Evolutionary conservation across 2,888 invertebrate species (phyloP).

Genomic region (Oscheius sp.): DNA sequence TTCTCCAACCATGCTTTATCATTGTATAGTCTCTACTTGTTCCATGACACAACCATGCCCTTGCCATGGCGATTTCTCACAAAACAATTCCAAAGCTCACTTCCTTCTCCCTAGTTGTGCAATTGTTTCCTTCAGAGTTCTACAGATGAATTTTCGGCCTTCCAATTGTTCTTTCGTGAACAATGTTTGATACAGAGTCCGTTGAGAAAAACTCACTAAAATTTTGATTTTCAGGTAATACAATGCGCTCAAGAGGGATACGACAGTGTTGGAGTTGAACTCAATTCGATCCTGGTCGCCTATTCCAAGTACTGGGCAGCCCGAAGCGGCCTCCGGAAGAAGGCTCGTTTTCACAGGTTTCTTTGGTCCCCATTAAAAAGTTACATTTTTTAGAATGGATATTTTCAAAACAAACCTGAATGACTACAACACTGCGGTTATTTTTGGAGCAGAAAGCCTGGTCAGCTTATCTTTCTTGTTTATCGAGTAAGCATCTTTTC

Average conservation of each 20-base stretch:
- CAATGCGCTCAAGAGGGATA: constrained; percentile 69
- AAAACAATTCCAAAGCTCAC: constrained; percentile 22
- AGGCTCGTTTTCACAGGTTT: constrained; percentile 44
- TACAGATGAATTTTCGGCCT: too few species aligned
- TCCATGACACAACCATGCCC: not conserved
- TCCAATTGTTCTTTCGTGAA: not conserved
- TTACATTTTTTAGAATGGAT: constrained; percentile 43
- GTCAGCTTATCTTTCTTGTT: constrained; percentile 40
- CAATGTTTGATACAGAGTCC: not conserved
- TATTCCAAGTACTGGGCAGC: constrained; percentile 58
- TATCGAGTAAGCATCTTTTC: constrained; percentile 14
- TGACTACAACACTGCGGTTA: constrained; percentile 63
- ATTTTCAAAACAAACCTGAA: constrained; percentile 68
- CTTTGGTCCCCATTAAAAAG: too few species aligned
- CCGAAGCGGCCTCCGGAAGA: constrained; percentile 43
- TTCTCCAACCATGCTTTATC: not conserved
- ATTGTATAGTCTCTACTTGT: not conserved
- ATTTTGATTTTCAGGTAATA: constrained; percentile 55
- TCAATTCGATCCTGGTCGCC: constrained; percentile 67
- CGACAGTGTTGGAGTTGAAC: constrained; percentile 66
- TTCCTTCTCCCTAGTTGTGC: constrained; percentile 16
- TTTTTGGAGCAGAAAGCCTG: constrained; percentile 70
- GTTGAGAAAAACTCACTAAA: not conserved
- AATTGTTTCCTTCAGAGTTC: not conserved
- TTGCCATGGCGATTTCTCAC: constrained; percentile 4